Evolutionary conservation across 2,113 vertebrate genomes (phyloP).

Genomic region (Illadopsis cleaveri): DNA sequence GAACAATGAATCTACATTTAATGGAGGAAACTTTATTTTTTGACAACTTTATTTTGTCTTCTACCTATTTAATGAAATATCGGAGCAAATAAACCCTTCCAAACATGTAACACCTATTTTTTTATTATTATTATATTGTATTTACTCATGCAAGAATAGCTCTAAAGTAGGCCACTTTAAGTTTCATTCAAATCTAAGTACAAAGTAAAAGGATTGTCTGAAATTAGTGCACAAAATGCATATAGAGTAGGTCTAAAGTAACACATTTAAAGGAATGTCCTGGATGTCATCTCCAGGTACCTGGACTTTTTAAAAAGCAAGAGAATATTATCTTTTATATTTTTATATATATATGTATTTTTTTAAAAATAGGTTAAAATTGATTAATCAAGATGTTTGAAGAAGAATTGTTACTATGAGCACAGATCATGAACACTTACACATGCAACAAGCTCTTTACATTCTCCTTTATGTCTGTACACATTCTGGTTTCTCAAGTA

Average conservation of each 20-base stretch:
- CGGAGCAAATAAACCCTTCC: not conserved
- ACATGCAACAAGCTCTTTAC: not conserved
- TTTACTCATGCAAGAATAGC: not conserved
- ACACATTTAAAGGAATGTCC: not conserved
- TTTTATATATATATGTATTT: no score
- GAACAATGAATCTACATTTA: not conserved
- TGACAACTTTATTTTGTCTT: not conserved
- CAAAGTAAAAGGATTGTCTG: not conserved
- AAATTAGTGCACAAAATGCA: not conserved
- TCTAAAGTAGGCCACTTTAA: not conserved
- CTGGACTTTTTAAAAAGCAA: not conserved
- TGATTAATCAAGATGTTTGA: not conserved
- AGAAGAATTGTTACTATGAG: not conserved
- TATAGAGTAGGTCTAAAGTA: not conserved
- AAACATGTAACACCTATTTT: not conserved
- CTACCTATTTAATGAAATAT: not conserved
- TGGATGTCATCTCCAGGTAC: not conserved
- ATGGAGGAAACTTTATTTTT: not conserved
- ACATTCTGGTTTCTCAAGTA: not conserved
- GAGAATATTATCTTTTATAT: not conserved
- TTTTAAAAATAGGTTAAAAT: not conserved
- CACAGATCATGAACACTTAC: not conserved
- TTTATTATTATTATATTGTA: not conserved
- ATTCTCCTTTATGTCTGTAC: not conserved
- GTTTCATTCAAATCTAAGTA: not conserved